Conservation (phyloP, 2,797 vertebrate genomes). For the Sebastolobus alascanus region DNA sequence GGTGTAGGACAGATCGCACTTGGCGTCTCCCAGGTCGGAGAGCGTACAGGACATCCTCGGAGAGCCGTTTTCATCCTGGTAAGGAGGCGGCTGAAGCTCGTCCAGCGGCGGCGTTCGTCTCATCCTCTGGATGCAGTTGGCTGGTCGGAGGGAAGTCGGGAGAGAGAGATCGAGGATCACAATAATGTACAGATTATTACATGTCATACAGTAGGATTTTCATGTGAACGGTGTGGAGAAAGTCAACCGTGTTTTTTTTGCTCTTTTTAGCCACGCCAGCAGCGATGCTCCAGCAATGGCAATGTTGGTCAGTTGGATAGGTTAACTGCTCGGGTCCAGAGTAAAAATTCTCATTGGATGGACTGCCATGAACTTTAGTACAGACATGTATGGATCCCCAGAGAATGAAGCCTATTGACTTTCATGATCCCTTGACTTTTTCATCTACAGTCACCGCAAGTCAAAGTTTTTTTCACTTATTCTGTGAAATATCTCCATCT, state of each 20-base stretch:
- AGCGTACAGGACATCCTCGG: conserved; percentile 95
- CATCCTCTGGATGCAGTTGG: conserved; percentile 98
- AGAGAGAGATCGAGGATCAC: neutral
- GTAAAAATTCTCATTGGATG: neutral
- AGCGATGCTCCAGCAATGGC: neutral
- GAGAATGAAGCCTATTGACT: neutral
- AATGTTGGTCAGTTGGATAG: neutral
- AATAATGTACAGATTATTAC: neutral
- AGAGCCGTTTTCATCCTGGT: conserved; percentile 96
- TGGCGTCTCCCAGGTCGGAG: conserved; percentile 93
- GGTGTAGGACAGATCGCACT: conserved; percentile 92
- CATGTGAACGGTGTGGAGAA: neutral
- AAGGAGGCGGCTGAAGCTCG: conserved; percentile 96
- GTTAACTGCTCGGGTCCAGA: too few relatives aligned
- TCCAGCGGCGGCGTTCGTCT: conserved; percentile 95
- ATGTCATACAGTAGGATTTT: neutral
- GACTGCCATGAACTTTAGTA: neutral
- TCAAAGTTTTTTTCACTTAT: neutral
- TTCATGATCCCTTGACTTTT: neutral
- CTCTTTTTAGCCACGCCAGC: neutral
- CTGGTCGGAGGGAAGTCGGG: conserved; percentile 60
- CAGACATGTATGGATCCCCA: neutral
- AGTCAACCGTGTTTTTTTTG: neutral
- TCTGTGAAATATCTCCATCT: too few relatives aligned
- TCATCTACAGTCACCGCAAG: neutral